phyloP scores from a whole-genome alignment of 2,797 vertebrate genomes.

The Tokudaia tokunoshimensis region DNA sequence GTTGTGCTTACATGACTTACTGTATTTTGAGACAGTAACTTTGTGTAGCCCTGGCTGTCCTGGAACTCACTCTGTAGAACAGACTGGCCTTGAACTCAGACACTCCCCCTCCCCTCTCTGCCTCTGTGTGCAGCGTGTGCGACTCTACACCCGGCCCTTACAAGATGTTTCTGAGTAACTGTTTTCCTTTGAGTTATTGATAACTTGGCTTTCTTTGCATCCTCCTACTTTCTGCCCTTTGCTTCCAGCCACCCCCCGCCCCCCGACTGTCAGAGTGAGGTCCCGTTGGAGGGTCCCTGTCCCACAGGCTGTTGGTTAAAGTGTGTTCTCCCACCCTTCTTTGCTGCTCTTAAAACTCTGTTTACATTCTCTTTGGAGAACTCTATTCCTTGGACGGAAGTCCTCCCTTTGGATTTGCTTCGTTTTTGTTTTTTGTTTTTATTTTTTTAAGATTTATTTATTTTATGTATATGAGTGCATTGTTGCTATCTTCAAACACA shows the following conservation, averaged over 20 bases:
- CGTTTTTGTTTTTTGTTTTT: neutral
- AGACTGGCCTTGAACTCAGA: neutral
- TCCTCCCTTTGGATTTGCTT: neutral
- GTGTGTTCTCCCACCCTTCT: neutral
- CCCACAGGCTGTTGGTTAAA: neutral
- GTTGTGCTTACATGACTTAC: neutral
- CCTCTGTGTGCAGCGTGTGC: too few species aligned
- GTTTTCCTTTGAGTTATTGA: neutral
- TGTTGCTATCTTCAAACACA: too few species aligned
- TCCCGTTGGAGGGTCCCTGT: neutral
- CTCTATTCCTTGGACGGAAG: neutral
- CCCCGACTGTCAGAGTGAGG: too few species aligned
- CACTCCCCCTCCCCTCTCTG: neutral
- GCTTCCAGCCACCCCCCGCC: neutral
- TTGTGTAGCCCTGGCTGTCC: too few species aligned
- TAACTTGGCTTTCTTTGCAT: neutral
- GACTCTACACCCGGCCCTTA: neutral
- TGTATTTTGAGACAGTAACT: neutral
- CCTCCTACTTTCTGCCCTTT: too few species aligned
- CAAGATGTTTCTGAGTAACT: neutral
- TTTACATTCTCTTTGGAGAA: neutral
- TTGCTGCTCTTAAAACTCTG: neutral
- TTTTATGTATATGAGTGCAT: too few species aligned
- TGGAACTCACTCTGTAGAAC: neutral
- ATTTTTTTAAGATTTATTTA: too few species aligned